Evolutionary conservation across 2,113 vertebrate genomes (phyloP), one percentile per base, ranked within the genome.

Genomic region (Myotis brandtii): DNA sequence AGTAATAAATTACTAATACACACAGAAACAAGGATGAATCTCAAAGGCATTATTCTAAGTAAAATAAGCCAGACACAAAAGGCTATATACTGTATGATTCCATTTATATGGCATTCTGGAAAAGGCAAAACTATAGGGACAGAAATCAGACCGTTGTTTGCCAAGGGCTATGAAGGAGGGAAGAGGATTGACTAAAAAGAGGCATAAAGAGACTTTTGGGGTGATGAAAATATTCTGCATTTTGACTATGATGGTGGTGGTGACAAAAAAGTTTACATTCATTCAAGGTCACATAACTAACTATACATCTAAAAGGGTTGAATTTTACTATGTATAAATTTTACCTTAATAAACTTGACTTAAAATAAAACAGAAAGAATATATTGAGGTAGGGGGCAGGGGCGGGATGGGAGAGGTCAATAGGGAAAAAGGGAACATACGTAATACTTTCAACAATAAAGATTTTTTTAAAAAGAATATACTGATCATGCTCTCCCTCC

Each of bases 311-410:
- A 87, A 56, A 54, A 73, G 40, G 23, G 64, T 3, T 75, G 23
- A 16, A 66, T 83, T 76, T 91, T 91, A 88, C 9, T 77, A 25
- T 70, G 32, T 85, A 7, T 67, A 95, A 83, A 93, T 91, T 81
- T 83, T 37, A 80, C 9, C 37, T 72, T 46, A 69, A 73, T 54
- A 76, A 94, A 86, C n/a, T 52, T 90, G 85, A 81, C 40, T 86
- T 93, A 79, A 79, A 77, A 73, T 2, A 70, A n/a, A 67, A 66
- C 6, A 75, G 72, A 43, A 73, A 73, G 70, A 27, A 62, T 62
- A 62, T 62, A 62, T 62, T 27, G 23, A 62, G 59, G 23, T 62
- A 23, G 59, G 23, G 59, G 59, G 59, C 10, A 62, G 25, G 25
- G 9, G 10, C 10, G 11, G 59, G 59, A 62, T 62, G 25, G 59